Conservation (phyloP, 2,888 invertebrate genomes). For the Caenorhabditis virilis region DNA sequence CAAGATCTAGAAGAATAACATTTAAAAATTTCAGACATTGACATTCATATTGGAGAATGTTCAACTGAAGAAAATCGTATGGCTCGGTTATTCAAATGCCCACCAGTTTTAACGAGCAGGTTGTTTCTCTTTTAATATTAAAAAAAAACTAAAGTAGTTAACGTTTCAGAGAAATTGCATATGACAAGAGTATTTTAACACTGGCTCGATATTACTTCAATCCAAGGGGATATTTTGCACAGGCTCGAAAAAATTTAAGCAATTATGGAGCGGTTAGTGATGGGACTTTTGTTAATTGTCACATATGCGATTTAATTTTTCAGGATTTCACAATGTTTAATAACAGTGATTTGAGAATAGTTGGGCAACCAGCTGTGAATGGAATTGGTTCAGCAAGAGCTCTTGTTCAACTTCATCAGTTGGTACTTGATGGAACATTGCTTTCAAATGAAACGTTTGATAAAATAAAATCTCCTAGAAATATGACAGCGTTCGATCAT, state of each 20-base stretch:
- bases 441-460: constrained; percentile 43
- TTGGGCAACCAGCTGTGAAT: constrained; percentile 63
- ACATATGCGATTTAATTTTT: constrained; percentile 5
- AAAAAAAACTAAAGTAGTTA: too few relatives aligned
- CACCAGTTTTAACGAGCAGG: constrained; percentile 22
- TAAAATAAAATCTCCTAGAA: constrained; percentile 25
- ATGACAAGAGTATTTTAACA: constrained; percentile 32
- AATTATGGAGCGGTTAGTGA: constrained; percentile 33
- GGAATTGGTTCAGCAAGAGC: constrained; percentile 67
- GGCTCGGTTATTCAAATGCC: constrained; percentile 44
- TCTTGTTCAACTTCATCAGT: constrained; percentile 67
- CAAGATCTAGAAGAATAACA: too few relatives aligned
- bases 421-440: constrained; percentile 63
- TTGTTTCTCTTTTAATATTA: too few relatives aligned
- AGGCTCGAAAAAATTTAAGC: constrained; percentile 35
- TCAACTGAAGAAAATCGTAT: constrained; percentile 59
- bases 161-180: constrained; percentile 38
- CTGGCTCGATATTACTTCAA: constrained; percentile 40
- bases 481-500: constrained; percentile 39
- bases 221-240: constrained; percentile 38
- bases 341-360: constrained; percentile 59
- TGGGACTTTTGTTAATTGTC: constrained; percentile 2
- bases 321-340: constrained; percentile 54
- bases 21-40: too few relatives aligned
- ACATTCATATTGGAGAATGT: constrained; percentile 67